Base-by-base conservation (phyloP, 1,140 invertebrate species). In the Zophobas morio region DNA sequence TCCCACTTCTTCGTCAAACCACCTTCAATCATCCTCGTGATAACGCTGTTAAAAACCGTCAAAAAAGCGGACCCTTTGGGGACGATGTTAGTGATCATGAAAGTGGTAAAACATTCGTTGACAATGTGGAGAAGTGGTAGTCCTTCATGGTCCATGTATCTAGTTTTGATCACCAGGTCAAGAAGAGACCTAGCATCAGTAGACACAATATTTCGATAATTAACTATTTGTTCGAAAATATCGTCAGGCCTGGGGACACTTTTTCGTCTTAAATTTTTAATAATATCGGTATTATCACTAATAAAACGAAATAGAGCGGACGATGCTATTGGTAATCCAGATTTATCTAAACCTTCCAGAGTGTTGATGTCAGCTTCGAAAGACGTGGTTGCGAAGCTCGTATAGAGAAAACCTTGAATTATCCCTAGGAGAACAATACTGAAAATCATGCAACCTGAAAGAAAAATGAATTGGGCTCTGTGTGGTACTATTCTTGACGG, bases 321-420 rank as follows among this genome's bases (percentile, higher is more conserved):
- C 35, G 76, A 72, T 42, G 53, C 35, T 2, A 74, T 76, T 37
- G 63, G 35, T 2, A 79, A 56, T 32, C 49, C 46, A 20, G 8
- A n/a, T 40, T 66, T 49, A 1, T 39, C 42, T 5, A 79, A 49
- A 6, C 77, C 75, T 51, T 70, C 39, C 40, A 79, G 49, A 39
- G 70, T 79, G 63, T 79, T 60, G 33, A 79, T 77, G 36, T 79
- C 78, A 1, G 57, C 71, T 51, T 74, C 56, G 42, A 70, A 70
- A 1, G 20, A 34, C 1, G 33, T 47, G 6, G 8, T 51, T 6
- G 54, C 57, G 8, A 78, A 78, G 6, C 53, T 42, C 6, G 46
- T 72, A 34, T 51, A 36, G 20, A 72, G 36, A n/a, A 34, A 51
- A 4, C 70, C 70, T 49, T 72, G 70, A 72, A 72, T 35, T 5